Evolutionary conservation across 2,888 invertebrate genomes (phyloP), one percentile per base, ranked within the genome.

Genomic region (Cephus pygmeus): DNA sequence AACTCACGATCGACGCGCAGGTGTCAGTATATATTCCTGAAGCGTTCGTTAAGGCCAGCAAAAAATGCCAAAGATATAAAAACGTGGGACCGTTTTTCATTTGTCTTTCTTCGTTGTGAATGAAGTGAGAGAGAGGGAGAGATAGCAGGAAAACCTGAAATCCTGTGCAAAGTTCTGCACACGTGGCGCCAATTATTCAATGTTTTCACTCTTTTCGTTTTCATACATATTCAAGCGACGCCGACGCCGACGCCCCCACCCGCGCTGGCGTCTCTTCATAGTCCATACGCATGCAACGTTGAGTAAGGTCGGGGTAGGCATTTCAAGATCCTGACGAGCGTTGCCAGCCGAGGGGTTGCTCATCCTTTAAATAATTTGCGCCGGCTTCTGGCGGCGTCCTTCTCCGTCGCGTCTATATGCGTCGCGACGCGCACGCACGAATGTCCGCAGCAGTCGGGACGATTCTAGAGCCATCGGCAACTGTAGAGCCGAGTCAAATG

Each of bases 261-360:
- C n/a, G 56, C 77, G 6, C 35, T 68, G 73, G 30, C 76, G 69
- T 80, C 82, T 77, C 85, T 79, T 56, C 23, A 23, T 23, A 56
- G 56, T 23, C 56, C 56, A 23, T 56, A 84, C 81, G 80, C 79
- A 80, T 81, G 83, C 78, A 80, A 76, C 77, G 82, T 87, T 87
- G 85, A 80, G 86, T 77, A 85, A 86, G 87, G 87, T 86, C 86
- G 82, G 86, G 86, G 79, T 79, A 79, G 69, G 56, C 77, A 30
- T 69, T 73, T 75, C 56, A 78, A 23, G 40, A 69, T 74, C 69
- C 56, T 71, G 74, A 74, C 75, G 69, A 40, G 73, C 75, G 36
- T 73, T 75, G 73, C 79, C 79, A 75, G 73, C 79, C 73, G 75
- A 79, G 78, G 75, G 79, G 75, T 73, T 75, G 35, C 36, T 77